Percentiles rank a stretch among this genome's conserved stretches.
phyloP scores from a whole-genome alignment of 2,888 invertebrate species.

The Agrochola lychnidis region DNA sequence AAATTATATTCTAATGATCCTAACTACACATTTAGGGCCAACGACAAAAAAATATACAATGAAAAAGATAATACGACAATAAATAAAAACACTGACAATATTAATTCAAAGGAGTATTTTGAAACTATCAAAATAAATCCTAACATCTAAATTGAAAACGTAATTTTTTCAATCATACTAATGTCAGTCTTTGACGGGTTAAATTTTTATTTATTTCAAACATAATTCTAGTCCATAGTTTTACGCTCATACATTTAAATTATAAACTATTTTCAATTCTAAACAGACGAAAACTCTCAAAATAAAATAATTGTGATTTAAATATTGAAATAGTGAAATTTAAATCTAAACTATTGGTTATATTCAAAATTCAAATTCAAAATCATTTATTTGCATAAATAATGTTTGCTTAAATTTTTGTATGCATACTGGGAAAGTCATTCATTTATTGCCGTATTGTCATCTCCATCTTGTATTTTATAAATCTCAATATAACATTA shows the following conservation, averaged over 20 bases:
- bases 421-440: background rate
- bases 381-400: too few species aligned
- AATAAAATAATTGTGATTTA: too few species aligned
- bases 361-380: too few species aligned
- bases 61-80: constrained; percentile 3
- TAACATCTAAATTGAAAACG: background rate
- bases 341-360: too few species aligned
- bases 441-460: background rate
- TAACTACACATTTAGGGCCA: constrained; percentile 5
- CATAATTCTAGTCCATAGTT: too few species aligned
- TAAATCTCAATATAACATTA: constrained; percentile 24
- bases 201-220: too few species aligned
- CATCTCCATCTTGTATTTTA: background rate
- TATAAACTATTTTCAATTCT: too few species aligned
- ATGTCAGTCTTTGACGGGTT: background rate
- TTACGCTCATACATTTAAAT: too few species aligned
- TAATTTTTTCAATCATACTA: background rate
- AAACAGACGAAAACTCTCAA: too few species aligned
- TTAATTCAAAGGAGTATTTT: background rate
- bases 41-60: background rate
- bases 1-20: background rate
- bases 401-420: background rate
- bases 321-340: too few species aligned
- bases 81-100: background rate
- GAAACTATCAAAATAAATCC: background rate